phyloP scores from a whole-genome alignment of 2,797 vertebrate species.

The Zenarchopterus dispar region DNA sequence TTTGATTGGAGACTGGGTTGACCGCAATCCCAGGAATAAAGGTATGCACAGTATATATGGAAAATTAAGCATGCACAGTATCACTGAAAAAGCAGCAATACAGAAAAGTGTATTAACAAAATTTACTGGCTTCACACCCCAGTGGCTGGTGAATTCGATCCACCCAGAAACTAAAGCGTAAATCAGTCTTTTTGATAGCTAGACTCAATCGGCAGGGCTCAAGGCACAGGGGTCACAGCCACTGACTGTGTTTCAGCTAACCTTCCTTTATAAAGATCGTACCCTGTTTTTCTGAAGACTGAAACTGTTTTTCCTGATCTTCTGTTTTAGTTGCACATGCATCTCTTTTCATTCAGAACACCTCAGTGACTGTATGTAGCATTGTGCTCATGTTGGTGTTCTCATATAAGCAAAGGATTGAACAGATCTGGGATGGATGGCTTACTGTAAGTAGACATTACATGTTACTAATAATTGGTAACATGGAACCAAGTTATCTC shows the following conservation, averaged over 20 bases:
- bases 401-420: conserved; percentile 82
- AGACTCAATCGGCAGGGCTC: conserved; percentile 26
- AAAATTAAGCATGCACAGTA: conserved; percentile 5
- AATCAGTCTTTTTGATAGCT: conserved; percentile 49
- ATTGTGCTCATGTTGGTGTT: conserved; percentile 83
- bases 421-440: conserved; percentile 80
- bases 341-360: conserved; percentile 84
- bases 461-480: conserved; percentile 5
- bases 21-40: conserved; percentile 87
- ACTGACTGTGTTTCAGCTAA: conserved; percentile 20
- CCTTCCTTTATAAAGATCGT: conserved; percentile 1
- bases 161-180: conserved; percentile 19
- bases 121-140: conserved; percentile 28
- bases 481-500: not conserved
- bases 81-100: conserved; percentile 7
- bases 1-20: conserved; percentile 86
- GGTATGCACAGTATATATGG: conserved; percentile 54
- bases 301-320: conserved; percentile 38
- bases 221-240: conserved; percentile 18
- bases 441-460: conserved; percentile 79
- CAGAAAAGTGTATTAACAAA: conserved; percentile 30
- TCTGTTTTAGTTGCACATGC: conserved; percentile 80
- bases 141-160: conserved; percentile 45
- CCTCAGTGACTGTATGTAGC: conserved; percentile 82
- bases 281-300: conserved; percentile 27